These are phyloP conservation scores for Clarias platycephalus DNA, from an alignment of 2,797 vertebrate genomes.

Conservation along the genomic window DNA sequence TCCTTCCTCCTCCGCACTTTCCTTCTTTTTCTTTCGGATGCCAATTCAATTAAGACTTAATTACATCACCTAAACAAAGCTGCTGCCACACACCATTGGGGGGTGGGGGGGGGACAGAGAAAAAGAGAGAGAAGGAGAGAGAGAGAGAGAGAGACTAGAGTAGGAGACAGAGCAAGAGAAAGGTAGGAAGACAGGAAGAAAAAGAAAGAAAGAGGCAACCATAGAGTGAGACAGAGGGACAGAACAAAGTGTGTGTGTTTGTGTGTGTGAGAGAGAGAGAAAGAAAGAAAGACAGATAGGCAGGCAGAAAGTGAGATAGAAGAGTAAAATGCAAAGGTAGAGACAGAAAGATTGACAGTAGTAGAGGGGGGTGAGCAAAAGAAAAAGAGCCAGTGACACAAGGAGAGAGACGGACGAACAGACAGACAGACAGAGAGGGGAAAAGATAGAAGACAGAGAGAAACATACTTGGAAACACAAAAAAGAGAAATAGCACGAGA, in stretches of 20 bases:
- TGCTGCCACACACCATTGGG: constrained; percentile 47
- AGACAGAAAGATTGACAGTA: background rate
- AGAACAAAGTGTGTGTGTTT: too few relatives aligned
- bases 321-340: background rate
- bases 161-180: background rate
- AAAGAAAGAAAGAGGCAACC: too few relatives aligned
- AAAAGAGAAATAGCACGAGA: background rate
- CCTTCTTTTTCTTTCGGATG: constrained; percentile 61
- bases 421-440: too few relatives aligned
- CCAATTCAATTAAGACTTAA: constrained; percentile 86
- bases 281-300: background rate
- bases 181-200: background rate
- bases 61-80: constrained; percentile 75
- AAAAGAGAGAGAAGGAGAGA: background rate
- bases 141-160: background rate
- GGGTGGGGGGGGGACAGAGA: background rate
- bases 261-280: background rate
- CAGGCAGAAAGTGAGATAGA: background rate
- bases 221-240: too few relatives aligned
- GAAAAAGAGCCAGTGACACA: background rate
- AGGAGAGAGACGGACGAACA: too few relatives aligned
- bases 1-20: constrained; percentile 50
- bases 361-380: background rate
- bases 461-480: too few relatives aligned
- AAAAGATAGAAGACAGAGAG: too few relatives aligned